Base-by-base conservation (phyloP, 2,888 invertebrate species). In the Mythimna impura region DNA sequence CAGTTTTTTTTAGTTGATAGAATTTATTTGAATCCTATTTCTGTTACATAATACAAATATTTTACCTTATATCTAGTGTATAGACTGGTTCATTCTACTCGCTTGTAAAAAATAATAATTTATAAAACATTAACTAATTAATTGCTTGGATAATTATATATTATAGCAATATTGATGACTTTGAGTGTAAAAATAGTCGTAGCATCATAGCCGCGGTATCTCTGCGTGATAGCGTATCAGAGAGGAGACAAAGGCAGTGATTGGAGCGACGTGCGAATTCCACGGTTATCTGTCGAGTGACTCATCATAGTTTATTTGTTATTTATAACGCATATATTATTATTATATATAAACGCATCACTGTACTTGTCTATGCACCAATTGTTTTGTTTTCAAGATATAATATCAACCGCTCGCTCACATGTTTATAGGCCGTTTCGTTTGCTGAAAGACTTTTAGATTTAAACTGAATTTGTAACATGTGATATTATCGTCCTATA, bases 231-330 rank as follows among this genome's bases (percentile, higher is more conserved):
- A 54, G 8, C 17, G 61, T 71, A 82, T 82, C 82, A 58, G 54
- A 9, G 58, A 12, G 25, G 54, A 78, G 71, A 83, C 83, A 83
- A 78, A 78, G 70, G 69, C 84, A 52, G 73, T 73, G 83, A 84
- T 84, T 68, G 76, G 55, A 40, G 47, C 57, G 17, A 52, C 50
- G 69, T 73, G 73, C 82, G 79, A 76, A 83, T 74, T 71, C 76
- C 82, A 68, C 66, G 25, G 54, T 61, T 82, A 84, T 83, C 83
- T 68, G 50, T 54, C 36, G 55, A 40, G 54, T 80, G 80, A 80
- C 74, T 80, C 80, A 83, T 79, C 74, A 71, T 74, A 83, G 74
- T 64, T 66, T 50, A 70, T 47, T 52, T 60, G 52, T 66, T 82
- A 79, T 84, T 78, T 71, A 79, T 76, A 72, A 47, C 54, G n/a